Evolutionary conservation across 2,888 invertebrate genomes (phyloP).

Genomic region (Frankliniella intonsa): DNA sequence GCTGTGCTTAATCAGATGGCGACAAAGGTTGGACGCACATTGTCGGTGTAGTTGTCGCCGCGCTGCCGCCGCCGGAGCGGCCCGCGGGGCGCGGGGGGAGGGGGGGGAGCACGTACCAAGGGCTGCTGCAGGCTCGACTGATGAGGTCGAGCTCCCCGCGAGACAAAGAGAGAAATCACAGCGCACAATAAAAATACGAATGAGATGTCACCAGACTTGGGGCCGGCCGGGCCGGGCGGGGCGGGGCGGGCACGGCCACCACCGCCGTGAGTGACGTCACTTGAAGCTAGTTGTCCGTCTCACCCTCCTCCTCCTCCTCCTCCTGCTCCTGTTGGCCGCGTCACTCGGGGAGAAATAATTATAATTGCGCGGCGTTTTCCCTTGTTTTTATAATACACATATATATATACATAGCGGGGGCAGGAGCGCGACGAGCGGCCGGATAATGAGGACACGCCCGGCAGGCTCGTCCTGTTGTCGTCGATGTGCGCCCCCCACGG

Average conservation of each 20-base stretch:
- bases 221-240: background rate
- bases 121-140: background rate
- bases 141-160: constrained; percentile 8
- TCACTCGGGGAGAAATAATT: background rate
- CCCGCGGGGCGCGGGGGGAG: background rate
- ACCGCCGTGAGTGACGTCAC: constrained; percentile 2
- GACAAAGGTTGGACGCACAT: background rate
- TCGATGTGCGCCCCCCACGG: background rate
- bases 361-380: background rate
- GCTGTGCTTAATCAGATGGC: constrained; percentile 19
- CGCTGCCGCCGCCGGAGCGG: background rate
- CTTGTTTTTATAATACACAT: constrained; percentile 17
- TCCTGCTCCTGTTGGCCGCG: too few species aligned
- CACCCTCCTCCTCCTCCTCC: too few species aligned
- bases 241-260: too few species aligned
- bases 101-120: background rate
- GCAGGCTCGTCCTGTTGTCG: background rate
- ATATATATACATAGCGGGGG: background rate
- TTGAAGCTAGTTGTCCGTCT: constrained; percentile 19
- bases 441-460: constrained; percentile 11
- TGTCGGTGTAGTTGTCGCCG: background rate
- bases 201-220: constrained; percentile 18
- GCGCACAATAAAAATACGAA: constrained; percentile 26
- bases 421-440: background rate
- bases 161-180: constrained; percentile 22